Evolutionary conservation across 1,140 invertebrate species (phyloP).

Genomic region (Ruditapes philippinarum): DNA sequence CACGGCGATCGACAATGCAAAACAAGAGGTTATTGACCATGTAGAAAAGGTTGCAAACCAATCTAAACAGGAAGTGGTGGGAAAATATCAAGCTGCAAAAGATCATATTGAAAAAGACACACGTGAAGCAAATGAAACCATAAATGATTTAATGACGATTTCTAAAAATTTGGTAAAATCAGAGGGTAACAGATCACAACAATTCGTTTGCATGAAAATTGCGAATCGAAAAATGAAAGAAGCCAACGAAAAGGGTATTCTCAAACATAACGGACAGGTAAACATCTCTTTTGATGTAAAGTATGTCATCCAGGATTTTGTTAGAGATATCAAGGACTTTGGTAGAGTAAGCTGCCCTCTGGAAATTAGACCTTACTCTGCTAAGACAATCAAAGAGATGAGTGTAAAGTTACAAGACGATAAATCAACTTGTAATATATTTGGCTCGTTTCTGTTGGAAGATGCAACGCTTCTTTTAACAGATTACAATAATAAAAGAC

Average conservation of each 20-base stretch:
- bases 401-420: neutral
- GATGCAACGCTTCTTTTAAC: neutral
- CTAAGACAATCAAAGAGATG: neutral
- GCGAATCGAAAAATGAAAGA: neutral
- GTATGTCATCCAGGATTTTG: neutral
- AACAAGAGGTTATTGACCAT: neutral
- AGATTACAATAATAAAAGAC: conserved; percentile 39
- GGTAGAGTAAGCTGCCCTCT: neutral
- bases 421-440: neutral
- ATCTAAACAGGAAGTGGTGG: neutral
- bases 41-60: neutral
- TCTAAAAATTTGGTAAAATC: neutral
- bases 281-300: neutral
- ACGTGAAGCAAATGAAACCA: neutral
- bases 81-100: neutral
- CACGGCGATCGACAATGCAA: neutral
- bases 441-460: neutral
- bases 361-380: too few relatives aligned
- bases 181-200: conserved; percentile 10
- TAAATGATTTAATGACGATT: neutral
- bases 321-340: neutral
- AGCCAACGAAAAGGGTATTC: neutral
- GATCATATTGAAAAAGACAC: neutral
- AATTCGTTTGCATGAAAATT: conserved; percentile 30
- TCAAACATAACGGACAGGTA: too few relatives aligned